Evolutionary conservation across 2,113 vertebrate species (phyloP), one percentile per base, ranked within the genome.

Genomic region (Illadopsis cleaveri): DNA sequence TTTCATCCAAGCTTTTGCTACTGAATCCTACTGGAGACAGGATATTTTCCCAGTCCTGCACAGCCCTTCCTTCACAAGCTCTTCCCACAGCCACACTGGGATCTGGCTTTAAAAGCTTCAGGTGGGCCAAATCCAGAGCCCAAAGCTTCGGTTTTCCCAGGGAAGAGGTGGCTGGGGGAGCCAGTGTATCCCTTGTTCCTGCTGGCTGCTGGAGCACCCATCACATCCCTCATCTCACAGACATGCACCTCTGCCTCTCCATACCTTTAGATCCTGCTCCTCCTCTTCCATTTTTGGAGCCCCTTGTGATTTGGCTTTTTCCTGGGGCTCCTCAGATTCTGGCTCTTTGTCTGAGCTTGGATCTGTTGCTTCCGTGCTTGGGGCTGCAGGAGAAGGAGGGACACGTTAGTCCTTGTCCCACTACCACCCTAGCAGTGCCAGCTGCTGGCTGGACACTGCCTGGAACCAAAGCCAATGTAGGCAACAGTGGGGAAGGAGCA

Each of bases 221-320:
- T 42, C 30, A 31, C 10, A 4, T 87, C 65, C 83, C 82, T 37
- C 5, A 30, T 38, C 61, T 56, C 81, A 53, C 5, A 0, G 5
- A 37, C 82, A 35, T 15, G 0, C 20, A 19, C 15, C 15, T 44
- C 79, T 10, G 6, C 18, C 1, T 16, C 40, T 28, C 86, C 85
- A 3, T 97, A 99, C 99, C 98, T 99, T 99, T 61, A 99, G 97
- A 92, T 99, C 99, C 51, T 98, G 98, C 78, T 99, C 99, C n/a
- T 98, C 97, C 82, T 98, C 98, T 76, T 98, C 98, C 38, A 97
- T 91, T 97, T 99, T 99, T 37, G 96, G 96, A 19, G 87, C 80
- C 78, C 94, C 89, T 84, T 98, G 99, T 33, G 84, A 38, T 95
- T 96, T 98, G 6, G 75, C 62, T 81, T 98, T 99, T 71, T 99